Evolutionary conservation across 1,140 invertebrate species (phyloP).

Genomic region (Meloidogyne chitwoodi): DNA sequence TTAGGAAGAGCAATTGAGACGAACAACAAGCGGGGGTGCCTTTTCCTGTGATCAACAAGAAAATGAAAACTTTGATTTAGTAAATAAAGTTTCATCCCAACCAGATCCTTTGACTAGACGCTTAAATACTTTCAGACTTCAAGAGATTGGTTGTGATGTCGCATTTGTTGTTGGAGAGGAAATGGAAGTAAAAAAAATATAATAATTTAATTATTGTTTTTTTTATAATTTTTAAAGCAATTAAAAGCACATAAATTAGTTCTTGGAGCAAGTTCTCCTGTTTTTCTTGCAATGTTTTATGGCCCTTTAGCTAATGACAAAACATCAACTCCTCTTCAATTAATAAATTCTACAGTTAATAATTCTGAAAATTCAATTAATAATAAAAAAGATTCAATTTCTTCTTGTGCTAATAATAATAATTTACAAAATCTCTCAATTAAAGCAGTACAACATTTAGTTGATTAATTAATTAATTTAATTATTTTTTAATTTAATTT

Average conservation of each 20-base stretch:
- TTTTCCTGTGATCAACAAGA: not conserved
- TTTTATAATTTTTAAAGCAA: not conserved
- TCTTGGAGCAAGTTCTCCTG: slow-evolving; percentile 23
- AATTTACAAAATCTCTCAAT: not conserved
- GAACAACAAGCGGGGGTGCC: not conserved
- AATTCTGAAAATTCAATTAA: not conserved
- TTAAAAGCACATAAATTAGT: slow-evolving; percentile 33
- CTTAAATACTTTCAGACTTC: slow-evolving; percentile 19
- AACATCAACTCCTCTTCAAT: not conserved
- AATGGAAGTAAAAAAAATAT: slow-evolving; percentile 5
- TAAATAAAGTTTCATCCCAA: not conserved
- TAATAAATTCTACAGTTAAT: not conserved
- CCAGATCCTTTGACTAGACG: slow-evolving; percentile 18
- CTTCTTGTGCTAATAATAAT: not conserved
- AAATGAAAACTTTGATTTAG: not conserved
- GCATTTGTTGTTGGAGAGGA: slow-evolving; percentile 26
- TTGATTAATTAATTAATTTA: too few species aligned
- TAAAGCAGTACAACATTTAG: not conserved
- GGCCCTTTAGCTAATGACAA: slow-evolving; percentile 5
- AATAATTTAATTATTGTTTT: not conserved
- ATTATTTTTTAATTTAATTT: not conserved
- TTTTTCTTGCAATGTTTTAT: slow-evolving; percentile 34
- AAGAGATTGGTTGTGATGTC: slow-evolving; percentile 28
- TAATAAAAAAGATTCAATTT: not conserved
- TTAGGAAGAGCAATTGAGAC: not conserved